Base-by-base conservation (phyloP, 2,113 vertebrate species). In the Myrmecophaga tridactyla region DNA sequence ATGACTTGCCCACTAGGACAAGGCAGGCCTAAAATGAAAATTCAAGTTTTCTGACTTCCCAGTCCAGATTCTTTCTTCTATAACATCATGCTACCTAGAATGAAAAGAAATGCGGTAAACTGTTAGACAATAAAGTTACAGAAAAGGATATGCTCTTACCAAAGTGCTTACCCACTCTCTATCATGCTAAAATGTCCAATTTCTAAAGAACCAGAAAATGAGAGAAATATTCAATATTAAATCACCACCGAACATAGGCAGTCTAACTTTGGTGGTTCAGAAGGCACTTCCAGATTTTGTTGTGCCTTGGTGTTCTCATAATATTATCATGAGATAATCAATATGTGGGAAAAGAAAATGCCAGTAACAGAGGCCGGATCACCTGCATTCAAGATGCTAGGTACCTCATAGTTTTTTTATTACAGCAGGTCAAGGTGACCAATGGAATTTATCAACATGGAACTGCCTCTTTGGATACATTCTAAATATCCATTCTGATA, bases 401-500 rank as follows among this genome's bases (percentile, higher is more conserved):
- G 78, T 17, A 20, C 41, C 17, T n/a, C 15, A 23, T 11, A 51
- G 75, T 60, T 39, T 92, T n/a, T 96, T 95, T 90, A 94, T 89
- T 73, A 72, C 12, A 83, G 21, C 69, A 93, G 60, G 29, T 89
- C 70, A 93, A 91, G 63, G 93, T 92, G 92, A 94, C 72, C 62
- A 83, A 80, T 17, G 78, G 46, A 92, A 41, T 76, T 90, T 62
- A 58, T 34, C 60, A 29, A 62, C 36, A 62, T 9, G 53, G 36
- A 23, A 60, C 51, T 85, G 86, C 41, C 36, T 90, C 31, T 77
- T 60, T 67, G 39, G 80, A 69, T 48, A 62, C 23, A 95, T 56
- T 94, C 65, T 83, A 92, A 94, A 94, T 18, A 92, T 63, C 41
- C 53, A 72, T 82, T 93, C 78, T 96, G 80, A 70, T 41, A 76